Conservation (phyloP, 1,140 invertebrate genomes). For the Vanessa tameamea region DNA sequence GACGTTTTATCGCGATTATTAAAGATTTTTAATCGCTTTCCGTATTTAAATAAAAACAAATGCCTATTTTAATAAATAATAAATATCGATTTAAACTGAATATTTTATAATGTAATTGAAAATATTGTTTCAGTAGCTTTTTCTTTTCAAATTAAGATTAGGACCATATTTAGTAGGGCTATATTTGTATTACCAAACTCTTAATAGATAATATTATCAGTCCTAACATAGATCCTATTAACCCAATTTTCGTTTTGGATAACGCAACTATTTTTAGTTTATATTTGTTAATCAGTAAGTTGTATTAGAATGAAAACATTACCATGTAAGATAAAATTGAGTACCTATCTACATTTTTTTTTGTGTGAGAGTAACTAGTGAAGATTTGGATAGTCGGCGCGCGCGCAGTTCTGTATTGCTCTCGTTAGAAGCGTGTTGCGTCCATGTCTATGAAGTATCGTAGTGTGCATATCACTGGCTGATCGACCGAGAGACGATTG, state of each 20-base stretch:
- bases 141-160: constrained; percentile 12
- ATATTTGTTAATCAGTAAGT: not conserved
- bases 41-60: constrained; percentile 43
- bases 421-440: constrained; percentile 38
- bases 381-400: constrained; percentile 26
- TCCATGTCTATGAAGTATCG: constrained; percentile 23
- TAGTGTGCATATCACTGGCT: constrained; percentile 6
- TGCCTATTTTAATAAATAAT: not conserved
- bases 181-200: constrained; percentile 23
- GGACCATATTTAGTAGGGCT: constrained; percentile 21
- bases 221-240: constrained; percentile 21
- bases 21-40: constrained; percentile 49
- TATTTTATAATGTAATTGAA: too few relatives aligned
- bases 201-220: constrained; percentile 36
- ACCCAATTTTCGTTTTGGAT: constrained; percentile 27
- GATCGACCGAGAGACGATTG: not conserved
- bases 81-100: not conserved
- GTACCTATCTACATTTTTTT: not conserved
- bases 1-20: constrained; percentile 38
- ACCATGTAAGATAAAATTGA: not conserved
- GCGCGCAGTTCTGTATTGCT: constrained; percentile 40
- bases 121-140: not conserved
- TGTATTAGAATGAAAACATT: not conserved
- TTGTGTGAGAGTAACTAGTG: constrained; percentile 9
- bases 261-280: not conserved